phyloP scores from a whole-genome alignment of 2,888 invertebrate species.

The Nudaria mundana region DNA sequence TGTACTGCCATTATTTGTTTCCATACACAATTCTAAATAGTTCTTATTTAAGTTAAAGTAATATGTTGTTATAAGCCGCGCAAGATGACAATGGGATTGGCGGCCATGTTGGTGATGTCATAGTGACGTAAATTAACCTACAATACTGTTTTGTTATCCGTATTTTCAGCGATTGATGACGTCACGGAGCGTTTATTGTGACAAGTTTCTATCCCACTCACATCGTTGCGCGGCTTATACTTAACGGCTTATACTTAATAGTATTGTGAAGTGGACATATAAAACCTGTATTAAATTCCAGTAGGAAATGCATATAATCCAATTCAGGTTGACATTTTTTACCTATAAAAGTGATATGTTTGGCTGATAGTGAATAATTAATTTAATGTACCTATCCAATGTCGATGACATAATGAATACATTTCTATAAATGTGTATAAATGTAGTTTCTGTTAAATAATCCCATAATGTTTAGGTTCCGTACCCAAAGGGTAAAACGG shows the following conservation, averaged over 20 bases:
- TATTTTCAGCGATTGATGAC: too few relatives aligned
- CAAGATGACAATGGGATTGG: too few relatives aligned
- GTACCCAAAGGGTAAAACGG: too few relatives aligned
- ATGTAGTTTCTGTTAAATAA: constrained; percentile 15
- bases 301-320: constrained; percentile 12
- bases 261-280: constrained; percentile 9
- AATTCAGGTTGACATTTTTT: constrained; percentile 18
- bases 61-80: too few relatives aligned
- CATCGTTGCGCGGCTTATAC: too few relatives aligned
- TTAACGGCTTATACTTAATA: too few relatives aligned
- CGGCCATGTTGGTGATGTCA: too few relatives aligned
- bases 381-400: constrained; percentile 58
- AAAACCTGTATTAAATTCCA: constrained; percentile 19
- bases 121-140: too few relatives aligned
- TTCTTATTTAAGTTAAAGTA: constrained; percentile 36
- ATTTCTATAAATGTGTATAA: constrained; percentile 59
- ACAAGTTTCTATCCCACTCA: too few relatives aligned
- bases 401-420: constrained; percentile 55
- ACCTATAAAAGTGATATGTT: constrained; percentile 32
- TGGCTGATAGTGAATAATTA: constrained; percentile 30
- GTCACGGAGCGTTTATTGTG: too few relatives aligned
- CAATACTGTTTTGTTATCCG: too few relatives aligned
- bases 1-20: constrained; percentile 33
- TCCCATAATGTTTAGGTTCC: too few relatives aligned
- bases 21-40: constrained; percentile 29